Evolutionary conservation across 2,797 vertebrate genomes (phyloP).

Genomic region (Coendou prehensilis): DNA sequence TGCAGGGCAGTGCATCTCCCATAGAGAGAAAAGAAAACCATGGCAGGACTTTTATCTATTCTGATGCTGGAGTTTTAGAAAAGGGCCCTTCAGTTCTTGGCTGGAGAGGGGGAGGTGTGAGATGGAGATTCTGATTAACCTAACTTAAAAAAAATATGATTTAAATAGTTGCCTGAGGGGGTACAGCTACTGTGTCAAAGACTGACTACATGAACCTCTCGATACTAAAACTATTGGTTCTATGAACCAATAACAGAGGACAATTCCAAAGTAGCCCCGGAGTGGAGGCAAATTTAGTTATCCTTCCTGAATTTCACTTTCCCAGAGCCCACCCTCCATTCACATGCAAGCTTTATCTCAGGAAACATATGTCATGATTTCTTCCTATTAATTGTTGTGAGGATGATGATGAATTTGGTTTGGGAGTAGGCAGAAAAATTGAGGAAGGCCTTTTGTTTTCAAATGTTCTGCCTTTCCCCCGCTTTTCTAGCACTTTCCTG

Average conservation of each 20-base stretch:
- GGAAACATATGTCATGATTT: conserved; percentile 60
- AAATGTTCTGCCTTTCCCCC: background rate
- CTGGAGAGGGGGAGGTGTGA: background rate
- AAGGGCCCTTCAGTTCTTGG: conserved; percentile 40
- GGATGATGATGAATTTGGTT: conserved; percentile 23
- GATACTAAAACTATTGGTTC: conserved; percentile 13
- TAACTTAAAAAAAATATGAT: background rate
- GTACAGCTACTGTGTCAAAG: background rate
- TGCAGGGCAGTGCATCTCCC: background rate
- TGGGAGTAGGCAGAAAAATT: conserved; percentile 40
- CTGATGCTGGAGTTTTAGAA: conserved; percentile 9
- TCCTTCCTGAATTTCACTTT: conserved; percentile 16
- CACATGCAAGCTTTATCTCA: conserved; percentile 55
- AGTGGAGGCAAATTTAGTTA: background rate
- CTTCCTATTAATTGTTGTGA: conserved; percentile 53
- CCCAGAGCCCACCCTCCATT: background rate
- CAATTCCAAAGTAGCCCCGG: background rate
- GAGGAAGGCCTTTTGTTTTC: conserved; percentile 44
- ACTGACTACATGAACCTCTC: background rate
- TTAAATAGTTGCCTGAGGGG: conserved; percentile 9
- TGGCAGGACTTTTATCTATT: conserved; percentile 8
- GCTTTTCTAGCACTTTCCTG: background rate
- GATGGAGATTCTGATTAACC: background rate
- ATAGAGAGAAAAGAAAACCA: conserved; percentile 24
- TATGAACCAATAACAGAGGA: conserved; percentile 25